phyloP scores from a whole-genome alignment of 2,888 invertebrate species.

The Trichacis sp. region DNA sequence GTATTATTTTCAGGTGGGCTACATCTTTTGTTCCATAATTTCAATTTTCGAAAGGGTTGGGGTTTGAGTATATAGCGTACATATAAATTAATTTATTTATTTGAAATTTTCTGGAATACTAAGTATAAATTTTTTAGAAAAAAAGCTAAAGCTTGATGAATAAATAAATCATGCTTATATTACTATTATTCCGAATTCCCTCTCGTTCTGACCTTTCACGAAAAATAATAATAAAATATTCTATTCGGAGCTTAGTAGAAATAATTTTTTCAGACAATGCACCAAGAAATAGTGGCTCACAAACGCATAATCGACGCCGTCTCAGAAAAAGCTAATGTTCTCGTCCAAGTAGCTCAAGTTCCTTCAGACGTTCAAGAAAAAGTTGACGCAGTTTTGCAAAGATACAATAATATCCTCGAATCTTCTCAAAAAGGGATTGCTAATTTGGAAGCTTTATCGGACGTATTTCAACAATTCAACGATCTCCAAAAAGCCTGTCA shows the following conservation, averaged over 20 bases:
- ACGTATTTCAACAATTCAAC: conserved; percentile 87
- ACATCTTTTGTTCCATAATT: too few relatives aligned
- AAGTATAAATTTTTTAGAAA: too few relatives aligned
- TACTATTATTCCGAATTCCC: too few relatives aligned
- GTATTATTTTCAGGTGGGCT: too few relatives aligned
- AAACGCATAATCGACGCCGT: conserved; percentile 92
- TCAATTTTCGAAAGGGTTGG: too few relatives aligned
- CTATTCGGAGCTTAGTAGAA: background rate
- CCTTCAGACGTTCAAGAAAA: conserved; percentile 76
- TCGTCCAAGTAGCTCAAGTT: conserved; percentile 73
- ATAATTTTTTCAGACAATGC: conserved; percentile 72
- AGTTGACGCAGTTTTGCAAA: conserved; percentile 79
- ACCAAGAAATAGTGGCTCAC: conserved; percentile 91
- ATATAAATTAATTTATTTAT: too few relatives aligned
- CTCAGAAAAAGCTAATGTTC: conserved; percentile 85
- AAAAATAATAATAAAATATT: background rate
- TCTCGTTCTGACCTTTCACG: too few relatives aligned
- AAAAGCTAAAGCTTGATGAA: too few relatives aligned
- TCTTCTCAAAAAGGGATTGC: conserved; percentile 77
- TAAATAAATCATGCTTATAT: too few relatives aligned
- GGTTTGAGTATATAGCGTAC: too few relatives aligned
- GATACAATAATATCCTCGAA: conserved; percentile 80
- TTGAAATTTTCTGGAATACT: too few relatives aligned
- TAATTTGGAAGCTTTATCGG: conserved; percentile 81
- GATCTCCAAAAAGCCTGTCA: conserved; percentile 88